phyloP scores from a whole-genome alignment of 2,113 vertebrate genomes.

The Cololabis saira region DNA sequence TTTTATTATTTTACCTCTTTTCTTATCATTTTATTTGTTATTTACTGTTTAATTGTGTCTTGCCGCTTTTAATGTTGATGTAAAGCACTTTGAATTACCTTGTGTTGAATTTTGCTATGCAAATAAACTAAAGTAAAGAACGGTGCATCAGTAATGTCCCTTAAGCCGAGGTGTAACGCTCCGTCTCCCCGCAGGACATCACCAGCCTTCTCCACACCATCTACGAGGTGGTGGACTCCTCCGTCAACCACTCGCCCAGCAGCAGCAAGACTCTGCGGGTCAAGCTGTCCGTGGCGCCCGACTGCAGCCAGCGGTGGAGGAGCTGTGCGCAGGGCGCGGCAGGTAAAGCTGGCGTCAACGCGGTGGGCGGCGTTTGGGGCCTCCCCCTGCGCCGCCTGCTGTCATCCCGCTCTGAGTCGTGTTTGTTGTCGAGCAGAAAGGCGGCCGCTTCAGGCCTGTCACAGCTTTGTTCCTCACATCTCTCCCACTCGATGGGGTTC shows the following conservation, averaged over 20 bases:
- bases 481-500: conserved; percentile 76
- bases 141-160: too few relatives aligned
- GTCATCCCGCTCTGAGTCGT: conserved; percentile 61
- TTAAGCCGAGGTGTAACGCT: not conserved
- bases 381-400: conserved; percentile 52
- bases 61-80: too few relatives aligned
- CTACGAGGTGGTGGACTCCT: conserved; percentile 96
- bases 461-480: conserved; percentile 68
- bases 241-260: conserved; percentile 95
- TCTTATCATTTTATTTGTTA: too few relatives aligned
- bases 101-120: not conserved
- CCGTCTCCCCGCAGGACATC: conserved; percentile 85
- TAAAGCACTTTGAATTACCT: too few relatives aligned
- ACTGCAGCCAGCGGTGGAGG: conserved; percentile 92
- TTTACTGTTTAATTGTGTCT: too few relatives aligned
- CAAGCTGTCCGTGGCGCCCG: conserved; percentile 94
- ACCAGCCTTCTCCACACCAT: conserved; percentile 98
- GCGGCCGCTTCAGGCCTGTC: conserved; percentile 72
- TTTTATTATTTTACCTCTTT: too few relatives aligned
- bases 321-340: conserved; percentile 83
- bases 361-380: conserved; percentile 31
- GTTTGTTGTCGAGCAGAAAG: conserved; percentile 72
- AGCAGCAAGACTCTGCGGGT: conserved; percentile 96
- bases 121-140: not conserved
- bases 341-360: conserved; percentile 73